phyloP scores from a whole-genome alignment of 1,140 invertebrate genomes.

The Lordiphosa collinella region DNA sequence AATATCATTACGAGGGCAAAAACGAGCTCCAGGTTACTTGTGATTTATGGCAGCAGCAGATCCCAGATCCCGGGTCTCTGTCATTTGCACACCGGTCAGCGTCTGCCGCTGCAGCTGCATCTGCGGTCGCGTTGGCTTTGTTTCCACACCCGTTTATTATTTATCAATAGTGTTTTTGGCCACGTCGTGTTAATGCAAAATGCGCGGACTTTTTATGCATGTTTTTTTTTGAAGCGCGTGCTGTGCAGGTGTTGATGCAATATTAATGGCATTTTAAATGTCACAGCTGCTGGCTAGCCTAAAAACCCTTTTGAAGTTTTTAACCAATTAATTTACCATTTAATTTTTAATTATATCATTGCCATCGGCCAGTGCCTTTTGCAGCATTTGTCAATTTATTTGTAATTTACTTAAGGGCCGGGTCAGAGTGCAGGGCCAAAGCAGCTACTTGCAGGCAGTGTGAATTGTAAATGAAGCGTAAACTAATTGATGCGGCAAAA shows the following conservation, averaged over 20 bases:
- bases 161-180: slow-evolving; percentile 37
- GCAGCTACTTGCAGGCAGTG: slow-evolving; percentile 33
- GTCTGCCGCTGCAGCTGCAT: slow-evolving; percentile 11
- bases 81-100: slow-evolving; percentile 3
- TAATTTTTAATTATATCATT: slow-evolving; percentile 74
- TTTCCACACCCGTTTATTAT: slow-evolving; percentile 46
- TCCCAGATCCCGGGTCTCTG: neutral
- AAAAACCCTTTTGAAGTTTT: slow-evolving; percentile 53
- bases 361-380: slow-evolving; percentile 39
- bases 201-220: slow-evolving; percentile 32
- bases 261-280: slow-evolving; percentile 75
- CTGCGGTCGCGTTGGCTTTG: slow-evolving; percentile 44
- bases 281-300: slow-evolving; percentile 45
- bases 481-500: slow-evolving; percentile 50
- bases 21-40: neutral
- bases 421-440: slow-evolving; percentile 15
- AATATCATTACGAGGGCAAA: slow-evolving; percentile 35
- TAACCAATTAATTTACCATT: slow-evolving; percentile 64
- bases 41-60: slow-evolving; percentile 2
- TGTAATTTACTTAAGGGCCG: slow-evolving; percentile 68
- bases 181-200: slow-evolving; percentile 41
- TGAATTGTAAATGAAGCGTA: slow-evolving; percentile 51
- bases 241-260: slow-evolving; percentile 68
- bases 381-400: slow-evolving; percentile 43
- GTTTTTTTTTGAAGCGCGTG: slow-evolving; percentile 37